Conservation (phyloP, 1,140 invertebrate genomes). For the Drosophila bifasciata region DNA sequence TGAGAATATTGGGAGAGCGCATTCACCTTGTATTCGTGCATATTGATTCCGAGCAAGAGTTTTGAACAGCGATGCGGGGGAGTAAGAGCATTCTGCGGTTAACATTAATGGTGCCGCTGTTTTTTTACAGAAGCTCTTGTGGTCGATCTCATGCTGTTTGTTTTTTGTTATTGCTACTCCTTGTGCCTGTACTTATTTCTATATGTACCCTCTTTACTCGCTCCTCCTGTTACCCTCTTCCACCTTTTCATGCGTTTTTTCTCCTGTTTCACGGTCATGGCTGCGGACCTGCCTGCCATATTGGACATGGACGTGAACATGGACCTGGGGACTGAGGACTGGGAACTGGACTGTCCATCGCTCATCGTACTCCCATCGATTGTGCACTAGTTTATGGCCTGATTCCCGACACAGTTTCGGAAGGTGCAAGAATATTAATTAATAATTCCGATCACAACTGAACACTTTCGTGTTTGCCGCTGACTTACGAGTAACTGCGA, state of each 20-base stretch:
- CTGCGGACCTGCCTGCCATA: constrained; percentile 20
- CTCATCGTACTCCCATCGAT: neutral
- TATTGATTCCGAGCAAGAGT: too few species aligned
- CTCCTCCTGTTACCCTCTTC: constrained; percentile 23
- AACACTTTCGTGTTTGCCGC: constrained; percentile 74
- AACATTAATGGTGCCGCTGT: too few species aligned
- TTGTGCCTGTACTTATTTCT: too few species aligned
- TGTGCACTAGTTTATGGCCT: constrained; percentile 45
- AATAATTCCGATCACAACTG: constrained; percentile 80
- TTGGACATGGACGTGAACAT: neutral
- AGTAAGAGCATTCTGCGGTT: too few species aligned
- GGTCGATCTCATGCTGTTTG: constrained; percentile 59
- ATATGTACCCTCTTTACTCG: too few species aligned
- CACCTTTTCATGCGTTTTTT: constrained; percentile 3
- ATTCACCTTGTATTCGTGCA: too few species aligned
- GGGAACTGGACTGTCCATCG: too few species aligned
- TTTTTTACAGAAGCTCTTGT: constrained; percentile 9
- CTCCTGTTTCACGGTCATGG: constrained; percentile 62
- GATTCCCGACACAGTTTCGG: constrained; percentile 44
- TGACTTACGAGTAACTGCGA: constrained; percentile 5
- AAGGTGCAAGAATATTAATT: constrained; percentile 84
- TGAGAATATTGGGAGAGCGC: too few species aligned
- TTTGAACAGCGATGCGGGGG: too few species aligned
- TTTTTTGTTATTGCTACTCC: constrained; percentile 3
- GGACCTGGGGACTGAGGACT: too few species aligned